Base-by-base conservation (phyloP, 2,113 vertebrate genomes). In the Empidonax alnorum region DNA sequence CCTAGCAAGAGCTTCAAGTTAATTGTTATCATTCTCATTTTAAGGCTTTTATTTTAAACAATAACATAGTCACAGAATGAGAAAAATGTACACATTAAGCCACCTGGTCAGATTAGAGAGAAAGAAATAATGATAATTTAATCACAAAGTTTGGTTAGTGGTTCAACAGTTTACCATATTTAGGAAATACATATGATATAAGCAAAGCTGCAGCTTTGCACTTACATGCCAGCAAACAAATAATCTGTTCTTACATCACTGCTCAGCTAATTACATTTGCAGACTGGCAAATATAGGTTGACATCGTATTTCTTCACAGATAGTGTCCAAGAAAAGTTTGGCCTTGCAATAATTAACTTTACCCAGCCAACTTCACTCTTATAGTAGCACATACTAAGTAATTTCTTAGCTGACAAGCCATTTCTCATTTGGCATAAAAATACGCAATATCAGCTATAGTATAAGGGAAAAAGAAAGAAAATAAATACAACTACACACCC, bases 401-500 rank as follows among this genome's bases (percentile, higher is more conserved):
- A 80, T 65, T 79, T 71, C 31, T 59, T 41, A 41, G 42, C 52
- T 63, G 68, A 59, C 35, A 79, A 89, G 7, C 31, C 24, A 14
- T 75, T 78, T 53, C 23, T 17, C 39, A 66, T 35, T 88, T 74
- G 74, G 56, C 25, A 47, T 14, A 27, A 59, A 90, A 96, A 92
- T 24, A n/a, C 9, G 67, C 31, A 84, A 37, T 5, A 59, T 33
- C 47, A 63, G 41, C 53, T 16, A 47, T 0, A 59, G 25, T 14
- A 19, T 12, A 52, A 69, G 14, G 4, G 42, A 33, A 23, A 41
- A 71, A 80, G 46, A 91, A 24, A 22, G 10, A 30, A 59, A 71
- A 41, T 3, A 69, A 84, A 87, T 46, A 42, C 10, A 71, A 16
- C 10, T 11, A 93, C 97, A 67, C 75, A 98, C 98, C 96, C 56